Conservation (phyloP, 2,113 vertebrate species). For the Campylorhamphus procurvoides region DNA sequence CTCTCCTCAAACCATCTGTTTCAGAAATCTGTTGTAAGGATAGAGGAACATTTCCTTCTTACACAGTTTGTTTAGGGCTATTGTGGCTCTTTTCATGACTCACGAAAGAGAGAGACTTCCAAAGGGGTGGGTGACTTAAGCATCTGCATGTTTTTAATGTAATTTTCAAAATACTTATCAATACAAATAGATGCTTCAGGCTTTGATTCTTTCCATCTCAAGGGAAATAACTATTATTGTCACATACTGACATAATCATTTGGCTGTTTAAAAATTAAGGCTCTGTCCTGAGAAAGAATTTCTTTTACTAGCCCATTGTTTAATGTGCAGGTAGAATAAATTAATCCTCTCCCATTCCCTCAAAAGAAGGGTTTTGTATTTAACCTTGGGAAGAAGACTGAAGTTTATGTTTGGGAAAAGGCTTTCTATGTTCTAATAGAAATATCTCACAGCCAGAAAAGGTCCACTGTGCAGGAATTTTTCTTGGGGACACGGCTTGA, state of each 20-base stretch:
- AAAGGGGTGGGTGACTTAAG: background rate
- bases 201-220: background rate
- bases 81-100: background rate
- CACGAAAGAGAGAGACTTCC: background rate
- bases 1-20: background rate
- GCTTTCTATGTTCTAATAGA: background rate
- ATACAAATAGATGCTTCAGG: background rate
- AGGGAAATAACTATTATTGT: background rate
- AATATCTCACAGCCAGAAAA: background rate
- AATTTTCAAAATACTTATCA: background rate
- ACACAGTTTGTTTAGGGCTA: background rate
- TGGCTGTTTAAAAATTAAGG: background rate
- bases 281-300: background rate
- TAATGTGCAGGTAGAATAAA: background rate
- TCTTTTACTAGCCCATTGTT: background rate
- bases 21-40: background rate
- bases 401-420: background rate
- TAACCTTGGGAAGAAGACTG: background rate
- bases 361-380: background rate
- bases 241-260: background rate
- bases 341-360: background rate
- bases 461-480: background rate
- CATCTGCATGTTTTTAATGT: background rate
- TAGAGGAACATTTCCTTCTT: background rate
- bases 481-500: background rate